Evolutionary conservation across 1,140 invertebrate genomes (phyloP).

Genomic region (Drosophila willistoni): DNA sequence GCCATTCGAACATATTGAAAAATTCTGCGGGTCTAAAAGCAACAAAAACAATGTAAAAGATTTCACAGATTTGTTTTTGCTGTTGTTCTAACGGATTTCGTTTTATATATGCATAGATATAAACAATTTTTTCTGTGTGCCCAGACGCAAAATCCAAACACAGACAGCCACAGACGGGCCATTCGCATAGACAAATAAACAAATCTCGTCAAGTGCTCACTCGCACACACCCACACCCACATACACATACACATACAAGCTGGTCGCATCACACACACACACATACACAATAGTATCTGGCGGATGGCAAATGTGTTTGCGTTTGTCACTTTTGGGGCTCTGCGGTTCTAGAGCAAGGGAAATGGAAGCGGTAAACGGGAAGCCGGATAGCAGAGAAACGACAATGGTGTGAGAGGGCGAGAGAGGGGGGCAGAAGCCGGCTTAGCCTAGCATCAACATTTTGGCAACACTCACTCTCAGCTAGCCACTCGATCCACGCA

Average conservation of each 20-base stretch:
- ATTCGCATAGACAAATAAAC: constrained; percentile 78
- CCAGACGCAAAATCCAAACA: constrained; percentile 77
- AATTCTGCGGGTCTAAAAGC: constrained; percentile 50
- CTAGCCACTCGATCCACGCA: constrained; percentile 76
- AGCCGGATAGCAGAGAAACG: neutral
- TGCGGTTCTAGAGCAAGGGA: constrained; percentile 54
- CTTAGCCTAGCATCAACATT: constrained; percentile 75
- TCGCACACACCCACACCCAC: constrained; percentile 26
- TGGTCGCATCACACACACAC: constrained; percentile 14
- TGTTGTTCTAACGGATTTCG: constrained; percentile 65
- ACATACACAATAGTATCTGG: constrained; percentile 50
- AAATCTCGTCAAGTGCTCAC: constrained; percentile 75
- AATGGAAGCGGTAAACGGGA: constrained; percentile 9
- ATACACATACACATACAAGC: neutral
- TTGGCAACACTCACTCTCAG: constrained; percentile 66
- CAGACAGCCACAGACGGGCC: constrained; percentile 70
- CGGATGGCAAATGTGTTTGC: constrained; percentile 75
- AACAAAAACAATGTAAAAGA: constrained; percentile 47
- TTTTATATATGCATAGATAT: constrained; percentile 51
- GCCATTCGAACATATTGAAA: constrained; percentile 42
- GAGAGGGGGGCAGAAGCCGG: constrained; percentile 24
- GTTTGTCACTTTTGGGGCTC: constrained; percentile 73
- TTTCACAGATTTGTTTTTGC: constrained; percentile 52
- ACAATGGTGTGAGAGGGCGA: neutral
- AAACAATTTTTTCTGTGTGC: constrained; percentile 55